Conservation (phyloP, 2,888 invertebrate species). For the Cerastis rubricosa region DNA sequence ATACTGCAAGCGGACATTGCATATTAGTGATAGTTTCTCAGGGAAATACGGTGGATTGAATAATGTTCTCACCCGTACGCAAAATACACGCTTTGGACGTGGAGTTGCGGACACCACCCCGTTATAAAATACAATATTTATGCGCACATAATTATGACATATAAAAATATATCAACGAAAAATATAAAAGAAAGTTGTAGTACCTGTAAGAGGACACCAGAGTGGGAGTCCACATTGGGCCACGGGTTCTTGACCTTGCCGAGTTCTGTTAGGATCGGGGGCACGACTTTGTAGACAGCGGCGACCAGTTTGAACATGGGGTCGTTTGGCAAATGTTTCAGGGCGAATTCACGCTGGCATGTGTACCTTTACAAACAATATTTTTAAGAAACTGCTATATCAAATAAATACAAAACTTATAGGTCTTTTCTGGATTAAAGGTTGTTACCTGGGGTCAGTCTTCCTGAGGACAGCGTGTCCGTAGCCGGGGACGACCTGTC, state of each 20-base stretch:
- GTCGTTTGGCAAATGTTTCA: conserved; percentile 98
- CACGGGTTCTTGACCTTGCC: conserved; percentile 99
- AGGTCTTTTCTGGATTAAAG: neutral
- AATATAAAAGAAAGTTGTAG: neutral
- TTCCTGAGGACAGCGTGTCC: conserved; percentile 99
- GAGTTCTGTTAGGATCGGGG: conserved; percentile 97
- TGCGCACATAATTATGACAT: no score
- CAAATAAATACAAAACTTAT: neutral
- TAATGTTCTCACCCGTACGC: no score
- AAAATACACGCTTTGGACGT: no score
- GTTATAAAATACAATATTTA: no score
- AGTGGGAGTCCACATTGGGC: conserved; percentile 99
- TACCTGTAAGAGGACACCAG: conserved; percentile 97
- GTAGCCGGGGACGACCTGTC: conserved; percentile 99
- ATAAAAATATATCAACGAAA: neutral
- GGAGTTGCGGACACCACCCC: no score
- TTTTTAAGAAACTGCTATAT: neutral
- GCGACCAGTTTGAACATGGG: conserved; percentile 97
- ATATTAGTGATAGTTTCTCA: neutral
- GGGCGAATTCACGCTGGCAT: conserved; percentile 98
- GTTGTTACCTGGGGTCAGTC: conserved; percentile 94
- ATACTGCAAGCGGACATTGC: conserved; percentile 91
- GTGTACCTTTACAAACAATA: conserved; percentile 91
- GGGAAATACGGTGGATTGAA: no score
- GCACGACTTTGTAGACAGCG: conserved; percentile 97